Base-by-base conservation (phyloP, 2,797 vertebrate genomes). In the Pampus argenteus region DNA sequence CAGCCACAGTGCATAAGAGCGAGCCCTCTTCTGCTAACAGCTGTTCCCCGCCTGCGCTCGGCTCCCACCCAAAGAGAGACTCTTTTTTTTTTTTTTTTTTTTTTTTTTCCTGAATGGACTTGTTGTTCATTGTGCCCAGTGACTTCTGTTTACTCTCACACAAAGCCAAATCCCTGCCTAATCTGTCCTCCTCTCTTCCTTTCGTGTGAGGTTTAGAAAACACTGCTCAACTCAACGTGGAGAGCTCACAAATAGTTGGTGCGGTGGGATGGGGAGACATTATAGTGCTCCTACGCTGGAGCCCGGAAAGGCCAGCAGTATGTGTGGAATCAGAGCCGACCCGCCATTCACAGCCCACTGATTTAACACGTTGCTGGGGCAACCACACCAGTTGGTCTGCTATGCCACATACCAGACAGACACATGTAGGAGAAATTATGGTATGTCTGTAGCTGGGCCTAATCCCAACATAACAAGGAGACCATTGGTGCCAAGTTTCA, bases 351-450 rank as follows among this genome's bases (percentile, higher is more conserved):
- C 89, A 89, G 92, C 91, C 89, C 91, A 89, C 90, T 92, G 89
- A 88, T 83, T 89, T 93, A 92, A 93, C 87, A 48, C 62, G 90
- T 93, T 91, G 61, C 92, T 55, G 1, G 66, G 89, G 86, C 78
- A 90, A 93, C 92, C 83, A 77, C 91, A 89, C 88, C 84, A 90
- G 78, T 88, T 71, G 85, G 82, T 73, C 89, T 82, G 89, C 89
- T 52, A 89, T 78, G 89, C 90, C 86, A 91, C 89, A 93, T 92
- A 91, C 92, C 92, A 93, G 91, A 92, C 91, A 88, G 92, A 93
- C 89, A 87, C 89, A 93, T 93, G 91, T 91, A 90, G 88, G 88
- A 89, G 86, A 91, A 90, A 92, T 89, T 85, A 91, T 90, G 86
- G 86, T 83, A 90, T 87, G 91, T 89, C 86, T 88, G 80, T 56